phyloP scores from a whole-genome alignment of 2,888 invertebrate genomes.

The Scaeva pyrastri region DNA sequence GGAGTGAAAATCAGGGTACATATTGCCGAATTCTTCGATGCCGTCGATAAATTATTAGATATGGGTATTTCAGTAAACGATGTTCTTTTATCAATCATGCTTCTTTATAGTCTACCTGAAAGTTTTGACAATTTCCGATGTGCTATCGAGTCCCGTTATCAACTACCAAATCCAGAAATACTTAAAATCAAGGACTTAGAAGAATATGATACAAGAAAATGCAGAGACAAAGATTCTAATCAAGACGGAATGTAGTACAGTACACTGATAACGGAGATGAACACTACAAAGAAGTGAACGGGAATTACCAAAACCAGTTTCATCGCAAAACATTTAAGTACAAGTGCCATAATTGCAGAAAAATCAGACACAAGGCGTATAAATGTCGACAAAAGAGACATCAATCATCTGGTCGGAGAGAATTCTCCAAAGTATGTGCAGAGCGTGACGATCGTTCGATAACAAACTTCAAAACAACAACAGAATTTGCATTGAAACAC shows the following conservation, averaged over 20 bases:
- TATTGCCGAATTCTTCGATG: slow-evolving; percentile 80
- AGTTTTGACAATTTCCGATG: slow-evolving; percentile 80
- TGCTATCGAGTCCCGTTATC: slow-evolving; percentile 80
- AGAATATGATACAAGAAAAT: slow-evolving; percentile 70
- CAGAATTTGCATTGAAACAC: slow-evolving; percentile 21
- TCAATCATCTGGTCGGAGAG: not conserved
- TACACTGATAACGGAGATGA: slow-evolving; percentile 22
- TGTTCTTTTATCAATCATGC: slow-evolving; percentile 79
- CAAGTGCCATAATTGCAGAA: slow-evolving; percentile 22
- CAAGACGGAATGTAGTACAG: slow-evolving; percentile 28
- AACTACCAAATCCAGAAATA: slow-evolving; percentile 67
- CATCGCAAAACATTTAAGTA: not conserved
- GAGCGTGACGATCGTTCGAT: slow-evolving; percentile 4
- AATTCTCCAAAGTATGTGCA: slow-evolving; percentile 36
- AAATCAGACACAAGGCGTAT: slow-evolving; percentile 12
- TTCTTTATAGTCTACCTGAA: slow-evolving; percentile 80
- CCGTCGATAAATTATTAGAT: slow-evolving; percentile 80
- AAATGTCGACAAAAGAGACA: slow-evolving; percentile 18
- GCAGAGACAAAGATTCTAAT: slow-evolving; percentile 7
- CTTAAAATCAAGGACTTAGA: slow-evolving; percentile 74
- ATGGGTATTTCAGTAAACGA: slow-evolving; percentile 78
- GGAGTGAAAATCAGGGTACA: slow-evolving; percentile 79
- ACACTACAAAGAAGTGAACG: slow-evolving; percentile 1
- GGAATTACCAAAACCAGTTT: slow-evolving; percentile 12
- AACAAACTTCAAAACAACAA: slow-evolving; percentile 1